Evolutionary conservation across 1,140 invertebrate species (phyloP).

Genomic region (Acromyrmex echinatior): DNA sequence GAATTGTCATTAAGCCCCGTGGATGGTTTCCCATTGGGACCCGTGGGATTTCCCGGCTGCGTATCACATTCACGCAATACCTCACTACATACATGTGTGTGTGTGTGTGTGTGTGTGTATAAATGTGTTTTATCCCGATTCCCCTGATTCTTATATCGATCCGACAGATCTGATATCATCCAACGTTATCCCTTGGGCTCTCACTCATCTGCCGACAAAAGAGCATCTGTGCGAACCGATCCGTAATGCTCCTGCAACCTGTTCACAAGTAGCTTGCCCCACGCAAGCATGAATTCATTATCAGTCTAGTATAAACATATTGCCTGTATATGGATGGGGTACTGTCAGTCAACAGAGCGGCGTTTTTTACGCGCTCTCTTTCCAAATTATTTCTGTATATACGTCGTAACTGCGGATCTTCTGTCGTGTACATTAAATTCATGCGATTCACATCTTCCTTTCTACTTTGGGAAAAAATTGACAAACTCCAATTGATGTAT

Average conservation of each 20-base stretch:
- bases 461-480: neutral
- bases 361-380: constrained; percentile 14
- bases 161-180: constrained; percentile 78
- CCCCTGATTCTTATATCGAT: constrained; percentile 76
- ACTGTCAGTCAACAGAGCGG: constrained; percentile 75
- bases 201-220: constrained; percentile 85
- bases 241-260: constrained; percentile 80
- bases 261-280: constrained; percentile 79
- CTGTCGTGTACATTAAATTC: neutral
- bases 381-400: constrained; percentile 30
- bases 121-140: constrained; percentile 55
- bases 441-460: neutral
- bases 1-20: constrained; percentile 77
- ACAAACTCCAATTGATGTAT: neutral
- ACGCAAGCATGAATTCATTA: constrained; percentile 84
- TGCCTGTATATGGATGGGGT: constrained; percentile 75
- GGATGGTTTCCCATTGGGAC: constrained; percentile 77
- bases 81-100: neutral
- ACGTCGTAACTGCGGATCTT: constrained; percentile 6
- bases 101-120: neutral
- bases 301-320: constrained; percentile 87
- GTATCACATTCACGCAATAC: constrained; percentile 31
- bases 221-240: constrained; percentile 84
- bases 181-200: constrained; percentile 75
- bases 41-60: constrained; percentile 81